A percentile compares a stretch with the other conserved stretches of the same genome.
These are phyloP conservation scores for Pseudorhombus dupliciocellatus DNA, from an alignment of 2,113 vertebrate species.

Conservation along the genomic window DNA sequence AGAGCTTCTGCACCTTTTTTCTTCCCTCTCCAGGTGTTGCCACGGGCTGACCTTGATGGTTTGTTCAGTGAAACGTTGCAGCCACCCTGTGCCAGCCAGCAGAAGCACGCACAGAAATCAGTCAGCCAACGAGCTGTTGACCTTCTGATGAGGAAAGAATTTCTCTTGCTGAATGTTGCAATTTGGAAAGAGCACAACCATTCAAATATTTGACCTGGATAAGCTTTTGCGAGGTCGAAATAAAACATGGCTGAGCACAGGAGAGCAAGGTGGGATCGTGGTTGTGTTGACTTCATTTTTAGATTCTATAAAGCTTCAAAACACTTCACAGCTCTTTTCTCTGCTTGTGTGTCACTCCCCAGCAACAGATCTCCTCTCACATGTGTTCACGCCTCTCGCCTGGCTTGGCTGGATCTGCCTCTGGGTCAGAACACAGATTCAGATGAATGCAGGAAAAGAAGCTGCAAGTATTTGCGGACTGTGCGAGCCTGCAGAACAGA, in stretches of 20 bases:
- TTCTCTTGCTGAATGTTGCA: neutral
- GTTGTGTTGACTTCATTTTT: neutral
- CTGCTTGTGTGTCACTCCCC: too few species aligned
- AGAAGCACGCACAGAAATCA: neutral
- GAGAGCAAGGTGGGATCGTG: neutral
- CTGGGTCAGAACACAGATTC: too few species aligned
- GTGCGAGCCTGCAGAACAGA: too few species aligned
- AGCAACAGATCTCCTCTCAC: too few species aligned
- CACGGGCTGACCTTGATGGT: too few species aligned
- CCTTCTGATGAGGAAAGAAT: neutral
- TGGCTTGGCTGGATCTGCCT: too few species aligned
- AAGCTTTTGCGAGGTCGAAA: conserved; percentile 13
- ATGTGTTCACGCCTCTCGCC: too few species aligned
- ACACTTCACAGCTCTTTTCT: too few species aligned
- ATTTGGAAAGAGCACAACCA: neutral
- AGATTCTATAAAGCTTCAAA: neutral
- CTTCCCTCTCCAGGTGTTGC: neutral
- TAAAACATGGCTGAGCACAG: neutral
- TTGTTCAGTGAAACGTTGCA: neutral
- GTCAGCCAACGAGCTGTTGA: neutral
- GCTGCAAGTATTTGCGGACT: too few species aligned
- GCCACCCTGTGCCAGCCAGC: too few species aligned
- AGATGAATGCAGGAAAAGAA: too few species aligned
- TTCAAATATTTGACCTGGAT: conserved; percentile 1
- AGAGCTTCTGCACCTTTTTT: conserved; percentile 1